phyloP scores from a whole-genome alignment of 1,140 invertebrate species.

The Stegodyphus mimosarum region DNA sequence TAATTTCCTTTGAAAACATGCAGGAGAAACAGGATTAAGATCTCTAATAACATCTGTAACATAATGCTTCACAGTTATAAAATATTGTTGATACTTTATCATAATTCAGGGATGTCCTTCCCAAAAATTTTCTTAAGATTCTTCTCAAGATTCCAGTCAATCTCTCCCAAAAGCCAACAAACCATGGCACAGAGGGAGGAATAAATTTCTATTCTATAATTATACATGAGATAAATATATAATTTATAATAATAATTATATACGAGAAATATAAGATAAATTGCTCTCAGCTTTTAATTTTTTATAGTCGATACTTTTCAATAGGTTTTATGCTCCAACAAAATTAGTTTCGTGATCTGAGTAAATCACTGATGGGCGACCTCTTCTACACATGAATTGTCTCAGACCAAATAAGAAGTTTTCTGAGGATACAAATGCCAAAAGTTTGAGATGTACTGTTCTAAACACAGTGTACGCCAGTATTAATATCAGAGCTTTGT shows the following conservation, averaged over 20 bases:
- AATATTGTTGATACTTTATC: not conserved
- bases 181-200: not conserved
- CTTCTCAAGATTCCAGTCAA: not conserved
- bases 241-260: too few relatives aligned
- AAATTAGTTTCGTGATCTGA: not conserved
- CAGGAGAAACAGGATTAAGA: too few relatives aligned
- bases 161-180: constrained; percentile 12
- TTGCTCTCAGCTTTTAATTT: too few relatives aligned
- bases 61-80: too few relatives aligned
- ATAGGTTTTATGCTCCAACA: not conserved
- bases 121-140: not conserved
- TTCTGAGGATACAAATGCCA: not conserved
- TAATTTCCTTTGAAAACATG: too few relatives aligned
- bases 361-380: not conserved
- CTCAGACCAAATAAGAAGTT: not conserved
- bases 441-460: not conserved
- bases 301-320: not conserved
- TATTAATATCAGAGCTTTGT: not conserved
- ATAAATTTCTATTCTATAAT: not conserved
- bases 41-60: too few relatives aligned
- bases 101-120: not conserved
- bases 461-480: not conserved
- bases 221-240: too few relatives aligned
- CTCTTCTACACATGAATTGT: not conserved
- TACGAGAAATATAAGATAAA: too few relatives aligned